Base-by-base conservation (phyloP, 2,113 vertebrate genomes). In the Hippocampus mohnikei region DNA sequence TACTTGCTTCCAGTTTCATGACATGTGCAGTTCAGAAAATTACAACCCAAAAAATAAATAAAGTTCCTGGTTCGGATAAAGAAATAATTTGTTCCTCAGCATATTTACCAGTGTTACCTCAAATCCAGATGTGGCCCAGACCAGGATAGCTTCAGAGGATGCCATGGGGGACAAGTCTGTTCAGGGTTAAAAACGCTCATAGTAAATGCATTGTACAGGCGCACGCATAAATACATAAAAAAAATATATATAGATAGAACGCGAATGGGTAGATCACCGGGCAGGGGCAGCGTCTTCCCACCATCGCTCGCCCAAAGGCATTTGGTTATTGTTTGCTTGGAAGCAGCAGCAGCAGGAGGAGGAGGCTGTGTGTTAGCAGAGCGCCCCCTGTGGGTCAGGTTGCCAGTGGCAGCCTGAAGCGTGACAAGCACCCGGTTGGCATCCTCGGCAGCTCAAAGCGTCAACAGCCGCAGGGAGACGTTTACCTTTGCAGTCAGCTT, bases 151-250 rank as follows among this genome's bases (percentile, higher is more conserved):
- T 25, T 29, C 67, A 55, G 88, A 83, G 69, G 89, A 91, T 8
- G 46, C 71, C 75, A 90, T 75, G n/a, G 85, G 88, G 67, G 90
- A 91, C 16, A 91, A 62, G 75, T 90, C 94, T 92, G 80, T 69
- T 44, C n/a, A 67, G 12, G 42, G 3, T 44, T 44, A 44, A 44
- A 44, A 44, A 2, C 10, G 1, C 3, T 23, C 4, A 40, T 3
- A 15, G 25, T 27, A 25, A 66, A 20, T 13, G 2, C 3, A 12
- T n/a, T 5, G 20, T n/a, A 25, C 33, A 37, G 33, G 5, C 1
- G 33, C 33, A 37, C 5, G 33, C 33, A 37, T 6, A 37, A 37
- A 37, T 37, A 37, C 29, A 33, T 33, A 7, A 7, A 6, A 37
- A 6, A 37, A 6, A 37, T 37, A 37, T 1, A 37, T 37, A 37